Evolutionary conservation across 2,113 vertebrate genomes (phyloP).

Genomic region (Sceloporus undulatus): DNA sequence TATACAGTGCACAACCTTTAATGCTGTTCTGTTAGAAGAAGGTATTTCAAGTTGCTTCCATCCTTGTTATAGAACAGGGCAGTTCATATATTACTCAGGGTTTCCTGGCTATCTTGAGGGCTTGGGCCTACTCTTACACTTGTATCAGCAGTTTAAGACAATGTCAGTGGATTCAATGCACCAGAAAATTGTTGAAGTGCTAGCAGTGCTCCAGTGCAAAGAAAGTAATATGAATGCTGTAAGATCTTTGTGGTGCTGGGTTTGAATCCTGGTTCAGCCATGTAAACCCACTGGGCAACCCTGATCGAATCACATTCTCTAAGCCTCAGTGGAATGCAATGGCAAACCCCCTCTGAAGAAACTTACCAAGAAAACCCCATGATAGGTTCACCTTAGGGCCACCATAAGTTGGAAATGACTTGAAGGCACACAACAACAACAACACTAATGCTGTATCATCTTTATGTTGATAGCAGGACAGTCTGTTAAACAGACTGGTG

Average conservation of each 20-base stretch:
- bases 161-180: neutral
- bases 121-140: neutral
- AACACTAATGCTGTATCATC: neutral
- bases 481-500: neutral
- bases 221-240: neutral
- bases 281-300: too few relatives aligned
- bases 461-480: neutral
- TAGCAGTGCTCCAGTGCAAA: neutral
- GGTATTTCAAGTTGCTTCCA: neutral
- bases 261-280: too few relatives aligned
- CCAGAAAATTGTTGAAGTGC: neutral
- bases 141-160: neutral
- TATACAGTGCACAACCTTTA: neutral
- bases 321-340: too few relatives aligned
- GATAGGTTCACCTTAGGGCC: too few relatives aligned
- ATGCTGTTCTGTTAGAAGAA: neutral
- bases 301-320: too few relatives aligned
- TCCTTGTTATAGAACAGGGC: rapidly evolving
- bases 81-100: rapidly evolving
- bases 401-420: too few relatives aligned
- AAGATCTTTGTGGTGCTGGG: neutral
- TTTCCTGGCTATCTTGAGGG: neutral
- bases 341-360: too few relatives aligned
- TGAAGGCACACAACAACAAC: too few relatives aligned
- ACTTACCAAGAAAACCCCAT: too few relatives aligned